Base-by-base conservation (phyloP, 2,888 invertebrate species). In the Leptopterna dolabrata region DNA sequence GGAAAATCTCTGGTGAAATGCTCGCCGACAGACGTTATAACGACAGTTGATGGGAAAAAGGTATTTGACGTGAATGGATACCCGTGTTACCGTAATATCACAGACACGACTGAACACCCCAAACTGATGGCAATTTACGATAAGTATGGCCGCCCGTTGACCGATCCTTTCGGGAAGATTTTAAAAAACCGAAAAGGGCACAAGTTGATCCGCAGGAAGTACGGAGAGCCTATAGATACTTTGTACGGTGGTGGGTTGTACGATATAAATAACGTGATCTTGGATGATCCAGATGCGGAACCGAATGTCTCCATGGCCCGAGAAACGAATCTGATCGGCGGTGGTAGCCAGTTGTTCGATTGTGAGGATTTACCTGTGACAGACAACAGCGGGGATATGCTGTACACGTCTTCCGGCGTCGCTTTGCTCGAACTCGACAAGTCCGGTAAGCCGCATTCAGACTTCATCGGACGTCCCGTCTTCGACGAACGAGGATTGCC, bases 401-500 rank as follows among this genome's bases (percentile, higher is more conserved):
- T 89, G 14, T 82, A 85, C 30, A 86, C 85, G 0, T 89, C 88
- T 3, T 41, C 78, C 9, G 89, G 89, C 0, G 43, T 88, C 11
- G 80, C 89, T 30, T 43, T 89, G 24, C 43, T 89, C 4, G 51
- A 88, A 43, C 24, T 89, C 3, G 81, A 87, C 29, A 36, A 36
- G 6, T 55, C 76, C 4, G 82, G 87, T 2, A 82, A 70, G 47
- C 76, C 86, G 1, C 78, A 73, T 41, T 84, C 80, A 14, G 89
- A 89, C 29, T 83, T 45, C 43, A 47, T 86, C 0, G 89, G 89
- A 1, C 87, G 88, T 7, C 88, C 89, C 0, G 45, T 89, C 0
- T 89, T 87, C 16, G 89, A 89, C 47, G 43, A 73, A 16, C 76
- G 76, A 9, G 89, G 89, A 45, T 70, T 89, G 19, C 89, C 89